Evolutionary conservation across 1,140 invertebrate genomes (phyloP).

Genomic region (roundworm (Caenorhabditis elegans)): WBcel235 BX284604.4:11787501-11788000

Average conservation of each 20-base stretch:
- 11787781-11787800: slow-evolving; percentile 1
- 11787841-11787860: not conserved
- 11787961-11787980: slow-evolving; percentile 12
- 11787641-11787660: slow-evolving; percentile 37
- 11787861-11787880: not conserved
- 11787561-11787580: slow-evolving; percentile 35
- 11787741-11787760: slow-evolving; percentile 9
- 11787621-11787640: slow-evolving; percentile 37
- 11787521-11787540: slow-evolving; percentile 44
- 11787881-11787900: not conserved
- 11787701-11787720: slow-evolving; percentile 24
- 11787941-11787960: slow-evolving; percentile 8
- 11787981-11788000: too few relatives aligned
- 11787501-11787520: slow-evolving; percentile 43
- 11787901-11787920: not conserved
- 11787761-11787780: not conserved
- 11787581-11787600: slow-evolving; percentile 14
- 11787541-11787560: slow-evolving; percentile 46
- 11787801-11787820: slow-evolving; percentile 25
- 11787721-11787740: slow-evolving; percentile 5
- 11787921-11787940: not conserved
- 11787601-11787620: slow-evolving; percentile 34
- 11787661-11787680: slow-evolving; percentile 23
- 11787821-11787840: slow-evolving; percentile 19
- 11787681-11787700: slow-evolving; percentile 25